Percentiles rank a stretch among this genome's conserved stretches.
These are phyloP conservation scores for Cecidostiba fungosa DNA, from an alignment of 2,888 invertebrate species.

Conservation along the genomic window DNA sequence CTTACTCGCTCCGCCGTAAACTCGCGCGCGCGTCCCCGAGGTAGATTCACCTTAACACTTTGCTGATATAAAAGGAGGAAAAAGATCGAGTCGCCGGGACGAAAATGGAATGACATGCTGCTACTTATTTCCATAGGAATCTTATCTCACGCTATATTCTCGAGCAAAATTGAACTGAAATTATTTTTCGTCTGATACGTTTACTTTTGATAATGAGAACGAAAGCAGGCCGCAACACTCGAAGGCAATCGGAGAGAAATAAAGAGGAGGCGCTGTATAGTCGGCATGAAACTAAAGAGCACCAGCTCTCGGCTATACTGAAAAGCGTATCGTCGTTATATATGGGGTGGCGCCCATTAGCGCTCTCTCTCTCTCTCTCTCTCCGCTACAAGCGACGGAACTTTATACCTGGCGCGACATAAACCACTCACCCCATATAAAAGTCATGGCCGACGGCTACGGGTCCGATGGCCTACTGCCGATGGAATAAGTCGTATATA, in stretches of 20 bases:
- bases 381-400: slow-evolving; percentile 71
- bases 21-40: slow-evolving; percentile 61
- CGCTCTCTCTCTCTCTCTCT: slow-evolving; percentile 19
- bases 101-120: slow-evolving; percentile 61
- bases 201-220: too few relatives aligned
- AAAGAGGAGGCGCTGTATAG: slow-evolving; percentile 5
- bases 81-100: slow-evolving; percentile 51
- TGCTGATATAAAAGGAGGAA: slow-evolving; percentile 60
- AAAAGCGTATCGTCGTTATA: slow-evolving; percentile 66
- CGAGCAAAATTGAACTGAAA: background rate
- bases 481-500: background rate
- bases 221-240: slow-evolving; percentile 6
- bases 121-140: slow-evolving; percentile 59
- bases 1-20: slow-evolving; percentile 67
- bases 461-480: slow-evolving; percentile 26
- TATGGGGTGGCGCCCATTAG: slow-evolving; percentile 72
- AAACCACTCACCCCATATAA: slow-evolving; percentile 72
- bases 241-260: slow-evolving; percentile 24
- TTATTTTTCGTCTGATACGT: background rate
- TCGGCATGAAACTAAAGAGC: slow-evolving; percentile 27
- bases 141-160: slow-evolving; percentile 32
- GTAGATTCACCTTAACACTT: slow-evolving; percentile 68
- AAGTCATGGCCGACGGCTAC: slow-evolving; percentile 65
- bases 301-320: slow-evolving; percentile 15
- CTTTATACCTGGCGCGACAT: slow-evolving; percentile 78